phyloP scores from a whole-genome alignment of 2,888 invertebrate genomes.

The Heliconius ethilla region DNA sequence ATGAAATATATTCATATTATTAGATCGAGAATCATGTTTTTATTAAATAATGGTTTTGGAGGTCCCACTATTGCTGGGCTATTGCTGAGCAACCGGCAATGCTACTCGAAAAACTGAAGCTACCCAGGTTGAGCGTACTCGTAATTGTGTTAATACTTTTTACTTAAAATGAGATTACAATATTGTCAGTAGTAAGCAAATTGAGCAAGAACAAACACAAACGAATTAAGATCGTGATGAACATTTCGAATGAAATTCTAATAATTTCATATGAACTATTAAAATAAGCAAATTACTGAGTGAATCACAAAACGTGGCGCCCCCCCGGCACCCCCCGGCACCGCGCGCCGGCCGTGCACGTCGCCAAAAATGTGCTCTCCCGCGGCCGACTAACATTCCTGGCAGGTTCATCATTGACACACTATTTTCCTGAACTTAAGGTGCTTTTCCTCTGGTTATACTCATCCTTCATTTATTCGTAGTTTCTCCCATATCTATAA shows the following conservation, averaged over 20 bases:
- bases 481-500: background rate
- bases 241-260: slow-evolving; percentile 17
- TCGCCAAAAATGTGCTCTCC: slow-evolving; percentile 33
- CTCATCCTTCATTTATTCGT: background rate
- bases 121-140: too few relatives aligned
- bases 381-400: slow-evolving; percentile 27
- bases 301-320: slow-evolving; percentile 36
- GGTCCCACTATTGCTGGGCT: too few relatives aligned
- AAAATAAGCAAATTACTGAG: slow-evolving; percentile 31
- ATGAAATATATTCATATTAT: too few relatives aligned
- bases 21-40: too few relatives aligned
- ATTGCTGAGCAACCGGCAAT: too few relatives aligned
- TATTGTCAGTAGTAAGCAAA: background rate
- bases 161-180: too few relatives aligned
- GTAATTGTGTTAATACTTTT: too few relatives aligned
- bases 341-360: background rate
- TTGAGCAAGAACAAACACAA: background rate
- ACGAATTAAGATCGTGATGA: slow-evolving; percentile 11
- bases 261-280: slow-evolving; percentile 30
- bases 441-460: slow-evolving; percentile 6
- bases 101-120: too few relatives aligned
- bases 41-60: too few relatives aligned
- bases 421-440: slow-evolving; percentile 14
- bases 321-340: background rate
- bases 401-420: slow-evolving; percentile 15